A percentile compares a stretch with the other conserved stretches of the same genome.
Conservation (phyloP, 2,888 invertebrate species). For the Thecophora atra region DNA sequence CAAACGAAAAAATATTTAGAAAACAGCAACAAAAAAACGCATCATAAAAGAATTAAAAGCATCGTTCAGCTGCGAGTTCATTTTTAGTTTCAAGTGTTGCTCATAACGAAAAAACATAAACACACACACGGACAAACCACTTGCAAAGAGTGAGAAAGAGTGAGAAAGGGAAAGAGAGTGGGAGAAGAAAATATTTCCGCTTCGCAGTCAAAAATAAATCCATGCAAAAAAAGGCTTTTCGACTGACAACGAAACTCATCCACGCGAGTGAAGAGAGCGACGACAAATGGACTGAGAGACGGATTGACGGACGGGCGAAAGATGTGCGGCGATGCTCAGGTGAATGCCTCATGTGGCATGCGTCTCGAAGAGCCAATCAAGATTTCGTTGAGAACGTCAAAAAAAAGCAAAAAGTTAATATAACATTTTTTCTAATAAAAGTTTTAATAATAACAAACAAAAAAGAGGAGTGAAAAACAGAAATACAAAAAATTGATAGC, state of each 20-base stretch:
- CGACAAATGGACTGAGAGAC: neutral
- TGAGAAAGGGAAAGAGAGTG: too few relatives aligned
- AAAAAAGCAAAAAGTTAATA: too few relatives aligned
- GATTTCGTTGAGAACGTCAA: too few relatives aligned
- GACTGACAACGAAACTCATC: neutral
- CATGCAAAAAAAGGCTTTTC: neutral
- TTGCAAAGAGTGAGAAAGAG: too few relatives aligned
- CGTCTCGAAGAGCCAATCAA: too few relatives aligned
- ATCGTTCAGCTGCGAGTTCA: neutral
- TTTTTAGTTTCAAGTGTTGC: neutral
- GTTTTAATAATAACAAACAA: too few relatives aligned
- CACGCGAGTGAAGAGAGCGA: neutral
- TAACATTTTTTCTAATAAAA: too few relatives aligned
- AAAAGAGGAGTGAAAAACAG: too few relatives aligned
- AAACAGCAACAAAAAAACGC: neutral
- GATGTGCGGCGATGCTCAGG: neutral
- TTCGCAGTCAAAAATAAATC: neutral
- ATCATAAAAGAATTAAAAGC: neutral
- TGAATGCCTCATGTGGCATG: too few relatives aligned
- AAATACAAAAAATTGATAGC: too few relatives aligned
- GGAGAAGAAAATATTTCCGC: neutral
- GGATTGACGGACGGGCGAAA: neutral
- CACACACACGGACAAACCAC: slow-evolving; percentile 1
- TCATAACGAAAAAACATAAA: neutral
- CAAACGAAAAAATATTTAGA: too few relatives aligned